phyloP scores from a whole-genome alignment of 2,888 invertebrate species.

The Ferdinandea cuprea region DNA sequence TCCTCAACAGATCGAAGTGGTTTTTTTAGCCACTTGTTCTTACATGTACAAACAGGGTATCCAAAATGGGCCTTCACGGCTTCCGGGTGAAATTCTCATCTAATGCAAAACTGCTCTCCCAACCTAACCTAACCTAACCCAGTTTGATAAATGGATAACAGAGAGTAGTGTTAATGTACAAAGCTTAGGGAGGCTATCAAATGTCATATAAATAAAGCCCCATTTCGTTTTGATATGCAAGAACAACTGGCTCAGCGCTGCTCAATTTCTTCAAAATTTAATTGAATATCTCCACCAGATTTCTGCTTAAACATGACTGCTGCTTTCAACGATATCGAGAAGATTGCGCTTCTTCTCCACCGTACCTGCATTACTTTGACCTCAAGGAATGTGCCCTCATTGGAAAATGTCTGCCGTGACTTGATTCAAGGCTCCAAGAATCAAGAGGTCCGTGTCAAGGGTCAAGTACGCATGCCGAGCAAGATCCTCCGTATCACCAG shows the following conservation, averaged over 20 bases:
- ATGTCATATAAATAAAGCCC: no score
- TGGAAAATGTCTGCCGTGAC: slow-evolving; percentile 99
- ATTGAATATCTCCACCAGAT: slow-evolving; percentile 94
- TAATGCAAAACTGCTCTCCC: no score
- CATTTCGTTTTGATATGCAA: slow-evolving; percentile 80
- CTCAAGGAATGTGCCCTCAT: slow-evolving; percentile 96
- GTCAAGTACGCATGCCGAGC: slow-evolving; percentile 99
- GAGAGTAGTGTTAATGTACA: no score
- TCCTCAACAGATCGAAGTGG: no score
- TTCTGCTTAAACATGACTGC: slow-evolving; percentile 84
- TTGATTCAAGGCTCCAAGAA: slow-evolving; percentile 98
- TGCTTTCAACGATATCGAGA: slow-evolving; percentile 89
- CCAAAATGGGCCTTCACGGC: no score
- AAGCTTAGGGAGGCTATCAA: no score
- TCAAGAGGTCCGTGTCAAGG: slow-evolving; percentile 98
- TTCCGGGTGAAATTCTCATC: no score
- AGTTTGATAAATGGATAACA: no score
- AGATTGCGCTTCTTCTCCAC: slow-evolving; percentile 96
- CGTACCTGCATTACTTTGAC: slow-evolving; percentile 98
- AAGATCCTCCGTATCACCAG: slow-evolving; percentile 99
- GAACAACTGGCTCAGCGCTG: slow-evolving; percentile 94
- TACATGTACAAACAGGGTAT: no score
- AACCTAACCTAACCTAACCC: no score
- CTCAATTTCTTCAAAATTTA: slow-evolving; percentile 86
- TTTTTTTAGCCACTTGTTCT: no score